Evolutionary conservation across 2,797 vertebrate genomes (phyloP).

Genomic region (Sebastes hubbsi): DNA sequence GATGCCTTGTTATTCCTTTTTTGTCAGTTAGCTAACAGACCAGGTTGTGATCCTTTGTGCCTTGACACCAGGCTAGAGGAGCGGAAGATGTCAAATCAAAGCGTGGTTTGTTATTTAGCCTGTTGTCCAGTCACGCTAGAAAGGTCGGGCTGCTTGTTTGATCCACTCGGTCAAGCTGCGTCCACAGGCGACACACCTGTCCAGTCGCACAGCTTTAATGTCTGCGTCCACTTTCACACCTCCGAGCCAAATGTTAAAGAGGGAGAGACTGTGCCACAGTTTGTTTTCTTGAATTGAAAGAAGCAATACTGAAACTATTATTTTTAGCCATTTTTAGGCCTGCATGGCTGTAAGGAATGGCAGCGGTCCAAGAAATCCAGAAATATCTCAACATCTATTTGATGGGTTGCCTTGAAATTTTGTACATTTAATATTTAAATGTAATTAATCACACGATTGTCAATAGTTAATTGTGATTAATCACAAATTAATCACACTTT

Average conservation of each 20-base stretch:
- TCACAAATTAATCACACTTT: too few relatives aligned
- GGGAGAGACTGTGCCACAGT: not conserved
- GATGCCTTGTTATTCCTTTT: not conserved
- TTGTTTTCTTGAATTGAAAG: not conserved
- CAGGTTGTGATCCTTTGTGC: not conserved
- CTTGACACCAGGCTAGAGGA: not conserved
- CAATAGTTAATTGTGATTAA: too few relatives aligned
- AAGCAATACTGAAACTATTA: not conserved
- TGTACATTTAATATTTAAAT: not conserved
- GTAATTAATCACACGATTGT: too few relatives aligned
- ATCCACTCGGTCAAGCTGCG: not conserved
- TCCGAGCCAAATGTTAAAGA: not conserved
- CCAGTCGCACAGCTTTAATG: slow-evolving; percentile 4
- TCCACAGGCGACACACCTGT: not conserved
- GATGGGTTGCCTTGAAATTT: not conserved
- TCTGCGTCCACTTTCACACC: not conserved
- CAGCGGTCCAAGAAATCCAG: not conserved
- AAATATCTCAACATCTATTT: not conserved
- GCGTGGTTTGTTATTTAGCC: not conserved
- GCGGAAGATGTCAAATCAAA: slow-evolving; percentile 22
- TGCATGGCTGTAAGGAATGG: not conserved
- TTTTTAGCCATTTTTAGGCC: too few relatives aligned
- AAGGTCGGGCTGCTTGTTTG: slow-evolving; percentile 8
- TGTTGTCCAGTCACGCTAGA: not conserved
- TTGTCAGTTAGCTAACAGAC: not conserved